Conservation (phyloP, 2,888 invertebrate genomes). For the Tetanocera ferruginea region DNA sequence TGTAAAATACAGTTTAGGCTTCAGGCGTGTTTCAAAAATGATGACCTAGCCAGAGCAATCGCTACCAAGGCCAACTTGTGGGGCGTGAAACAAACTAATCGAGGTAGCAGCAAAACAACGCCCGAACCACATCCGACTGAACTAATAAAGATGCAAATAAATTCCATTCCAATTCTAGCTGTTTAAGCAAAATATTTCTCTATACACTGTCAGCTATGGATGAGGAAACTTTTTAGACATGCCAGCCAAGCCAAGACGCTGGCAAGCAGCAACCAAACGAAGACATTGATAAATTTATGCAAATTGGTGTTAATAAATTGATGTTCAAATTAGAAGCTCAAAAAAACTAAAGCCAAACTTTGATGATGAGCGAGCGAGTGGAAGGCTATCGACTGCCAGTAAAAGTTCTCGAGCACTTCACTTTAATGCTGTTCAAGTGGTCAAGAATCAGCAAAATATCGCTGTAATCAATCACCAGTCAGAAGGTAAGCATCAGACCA, state of each 20-base stretch:
- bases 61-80: not conserved
- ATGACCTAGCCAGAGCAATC: slow-evolving; percentile 25
- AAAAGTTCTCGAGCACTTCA: not conserved
- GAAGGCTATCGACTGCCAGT: not conserved
- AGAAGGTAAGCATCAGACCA: too few species aligned
- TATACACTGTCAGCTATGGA: not conserved
- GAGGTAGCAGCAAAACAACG: not conserved
- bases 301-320: slow-evolving; percentile 48
- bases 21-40: slow-evolving; percentile 31
- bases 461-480: too few species aligned
- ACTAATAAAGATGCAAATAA: too few species aligned
- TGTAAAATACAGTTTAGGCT: slow-evolving; percentile 5
- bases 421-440: slow-evolving; percentile 16
- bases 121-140: not conserved
- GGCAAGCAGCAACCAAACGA: slow-evolving; percentile 7
- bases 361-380: not conserved
- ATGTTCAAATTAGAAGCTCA: slow-evolving; percentile 42
- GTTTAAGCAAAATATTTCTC: not conserved
- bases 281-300: slow-evolving; percentile 45
- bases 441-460: not conserved
- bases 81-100: not conserved
- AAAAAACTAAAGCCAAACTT: slow-evolving; percentile 1
- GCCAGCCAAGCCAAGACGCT: not conserved
- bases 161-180: not conserved
- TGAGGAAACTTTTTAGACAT: not conserved